phyloP scores from a whole-genome alignment of 1,140 invertebrate species.

The Eumeta japonica region DNA sequence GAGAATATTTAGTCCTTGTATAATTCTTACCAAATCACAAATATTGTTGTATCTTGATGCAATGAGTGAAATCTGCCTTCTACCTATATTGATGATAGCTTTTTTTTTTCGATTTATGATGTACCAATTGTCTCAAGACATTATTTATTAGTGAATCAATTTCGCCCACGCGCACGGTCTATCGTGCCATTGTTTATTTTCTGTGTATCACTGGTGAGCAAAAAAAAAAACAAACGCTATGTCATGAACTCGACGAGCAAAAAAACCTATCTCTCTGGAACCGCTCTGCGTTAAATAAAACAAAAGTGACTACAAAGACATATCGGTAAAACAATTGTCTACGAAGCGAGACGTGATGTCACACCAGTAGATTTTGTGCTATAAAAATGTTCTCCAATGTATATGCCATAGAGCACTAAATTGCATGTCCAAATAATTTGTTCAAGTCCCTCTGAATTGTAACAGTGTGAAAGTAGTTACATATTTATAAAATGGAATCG shows the following conservation, averaged over 20 bases:
- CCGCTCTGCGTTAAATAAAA: constrained; percentile 51
- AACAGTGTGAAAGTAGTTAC: constrained; percentile 50
- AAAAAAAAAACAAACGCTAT: constrained; percentile 20
- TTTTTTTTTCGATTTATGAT: too few relatives aligned
- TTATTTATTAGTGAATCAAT: constrained; percentile 53
- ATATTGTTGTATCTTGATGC: too few relatives aligned
- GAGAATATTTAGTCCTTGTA: too few relatives aligned
- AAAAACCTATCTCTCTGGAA: constrained; percentile 40
- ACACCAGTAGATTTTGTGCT: constrained; percentile 20
- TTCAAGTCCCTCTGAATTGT: too few relatives aligned
- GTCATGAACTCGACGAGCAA: constrained; percentile 21
- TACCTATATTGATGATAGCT: too few relatives aligned
- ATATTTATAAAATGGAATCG: constrained; percentile 58
- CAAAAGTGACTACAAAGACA: constrained; percentile 50
- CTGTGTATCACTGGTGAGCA: constrained; percentile 21
- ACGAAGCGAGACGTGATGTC: constrained; percentile 16
- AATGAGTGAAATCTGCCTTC: too few relatives aligned
- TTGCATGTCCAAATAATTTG: too few relatives aligned
- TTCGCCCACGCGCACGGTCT: constrained; percentile 34
- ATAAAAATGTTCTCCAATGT: too few relatives aligned
- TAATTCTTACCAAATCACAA: too few relatives aligned
- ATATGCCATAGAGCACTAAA: too few relatives aligned
- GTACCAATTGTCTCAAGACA: too few relatives aligned
- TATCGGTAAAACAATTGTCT: constrained; percentile 54
- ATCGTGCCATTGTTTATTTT: constrained; percentile 42